Percentiles rank a stretch among this genome's conserved stretches.
Conservation (phyloP, 1,140 invertebrate genomes). For the Papilio polyxenes region DNA sequence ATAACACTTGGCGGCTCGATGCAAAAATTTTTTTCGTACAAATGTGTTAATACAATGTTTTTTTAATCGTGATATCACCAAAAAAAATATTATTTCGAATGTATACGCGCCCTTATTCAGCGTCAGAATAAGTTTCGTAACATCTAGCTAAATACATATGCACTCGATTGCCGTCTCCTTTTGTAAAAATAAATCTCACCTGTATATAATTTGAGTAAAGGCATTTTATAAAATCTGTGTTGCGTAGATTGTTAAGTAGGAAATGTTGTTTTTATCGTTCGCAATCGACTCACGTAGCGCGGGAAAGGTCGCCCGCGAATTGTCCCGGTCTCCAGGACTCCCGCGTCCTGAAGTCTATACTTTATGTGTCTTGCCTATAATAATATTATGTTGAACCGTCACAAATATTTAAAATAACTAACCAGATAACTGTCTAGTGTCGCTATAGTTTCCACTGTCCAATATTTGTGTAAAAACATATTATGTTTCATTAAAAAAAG, state of each 20-base stretch:
- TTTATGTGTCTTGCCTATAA: neutral
- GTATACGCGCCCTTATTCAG: no score
- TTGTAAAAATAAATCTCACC: neutral
- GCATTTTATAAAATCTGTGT: conserved; percentile 13
- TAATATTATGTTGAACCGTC: neutral
- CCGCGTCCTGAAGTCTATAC: neutral
- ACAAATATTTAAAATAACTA: neutral
- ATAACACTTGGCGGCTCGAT: no score
- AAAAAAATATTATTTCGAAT: no score
- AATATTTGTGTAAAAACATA: no score
- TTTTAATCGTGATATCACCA: no score
- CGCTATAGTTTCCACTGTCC: no score
- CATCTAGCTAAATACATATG: neutral
- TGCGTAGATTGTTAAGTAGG: conserved; percentile 16
- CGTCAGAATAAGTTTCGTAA: no score
- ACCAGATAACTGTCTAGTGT: no score
- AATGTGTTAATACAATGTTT: no score
- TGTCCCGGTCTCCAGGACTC: neutral
- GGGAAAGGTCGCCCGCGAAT: conserved; percentile 10
- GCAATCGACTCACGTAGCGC: neutral
- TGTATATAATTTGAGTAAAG: neutral
- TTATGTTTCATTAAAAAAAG: no score
- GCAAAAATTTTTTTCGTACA: no score
- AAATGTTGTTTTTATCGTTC: conserved; percentile 4
- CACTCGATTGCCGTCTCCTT: neutral